Percentiles rank a stretch among this genome's conserved stretches.
Conservation (phyloP, 1,140 invertebrate genomes). For the Trachelipus rathkii region DNA sequence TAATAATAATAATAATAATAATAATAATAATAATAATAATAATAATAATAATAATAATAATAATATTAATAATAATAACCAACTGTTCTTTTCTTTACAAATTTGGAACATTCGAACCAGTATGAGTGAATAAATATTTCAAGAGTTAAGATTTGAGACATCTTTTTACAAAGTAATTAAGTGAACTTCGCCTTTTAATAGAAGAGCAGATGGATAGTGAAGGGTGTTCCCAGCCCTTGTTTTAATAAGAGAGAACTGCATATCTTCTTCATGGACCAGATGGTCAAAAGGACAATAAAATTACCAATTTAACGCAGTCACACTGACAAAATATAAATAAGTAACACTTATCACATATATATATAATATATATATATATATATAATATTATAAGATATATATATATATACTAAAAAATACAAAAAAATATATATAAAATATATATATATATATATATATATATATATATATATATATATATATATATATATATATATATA, state of each 20-base stretch:
- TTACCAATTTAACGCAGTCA: slow-evolving; percentile 7
- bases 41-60: neutral
- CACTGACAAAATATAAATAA: neutral
- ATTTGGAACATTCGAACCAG: no score
- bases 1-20: neutral
- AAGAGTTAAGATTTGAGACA: no score
- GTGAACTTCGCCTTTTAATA: neutral
- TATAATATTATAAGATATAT: slow-evolving; percentile 8
- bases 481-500: slow-evolving; percentile 7
- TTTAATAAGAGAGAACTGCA: neutral
- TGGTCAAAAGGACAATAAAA: neutral
- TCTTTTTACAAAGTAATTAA: no score
- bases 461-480: slow-evolving; percentile 8
- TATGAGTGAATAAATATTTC: no score
- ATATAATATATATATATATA: slow-evolving; percentile 2
- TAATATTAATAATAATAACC: neutral
- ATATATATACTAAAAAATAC: no score
- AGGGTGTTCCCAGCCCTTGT: neutral
- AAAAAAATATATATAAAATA: neutral
- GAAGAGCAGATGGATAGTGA: neutral
- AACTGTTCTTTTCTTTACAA: no score
- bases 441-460: slow-evolving; percentile 1
- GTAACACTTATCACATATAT: neutral
- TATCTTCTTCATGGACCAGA: neutral
- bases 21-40: neutral